Evolutionary conservation across 1,140 invertebrate genomes (phyloP).

Genomic region (Tyrophagus putrescentiae): DNA sequence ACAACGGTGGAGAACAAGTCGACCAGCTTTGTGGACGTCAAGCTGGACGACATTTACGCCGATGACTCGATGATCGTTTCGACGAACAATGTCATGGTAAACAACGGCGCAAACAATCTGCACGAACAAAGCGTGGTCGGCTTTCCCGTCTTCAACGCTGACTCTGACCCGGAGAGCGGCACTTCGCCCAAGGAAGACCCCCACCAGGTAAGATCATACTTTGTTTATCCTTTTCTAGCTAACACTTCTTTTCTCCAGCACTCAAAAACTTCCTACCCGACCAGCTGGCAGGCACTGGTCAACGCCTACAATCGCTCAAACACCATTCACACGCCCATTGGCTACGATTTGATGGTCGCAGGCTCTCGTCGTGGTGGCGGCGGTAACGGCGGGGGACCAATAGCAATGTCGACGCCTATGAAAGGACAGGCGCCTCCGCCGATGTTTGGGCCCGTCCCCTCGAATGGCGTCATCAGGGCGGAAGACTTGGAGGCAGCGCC

Average conservation of each 20-base stretch:
- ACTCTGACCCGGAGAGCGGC: neutral
- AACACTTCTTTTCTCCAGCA: no score
- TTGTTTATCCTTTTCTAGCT: neutral
- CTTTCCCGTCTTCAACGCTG: no score
- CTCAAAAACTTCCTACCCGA: neutral
- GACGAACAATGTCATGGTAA: neutral
- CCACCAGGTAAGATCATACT: no score
- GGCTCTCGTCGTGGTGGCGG: neutral
- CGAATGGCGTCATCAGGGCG: neutral
- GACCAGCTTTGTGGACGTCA: neutral
- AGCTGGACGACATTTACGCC: conserved; percentile 2
- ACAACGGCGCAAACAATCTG: neutral
- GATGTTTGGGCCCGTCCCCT: neutral
- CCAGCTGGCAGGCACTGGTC: neutral
- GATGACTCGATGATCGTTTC: neutral
- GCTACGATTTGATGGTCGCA: neutral
- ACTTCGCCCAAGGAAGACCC: neutral
- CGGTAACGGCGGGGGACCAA: neutral
- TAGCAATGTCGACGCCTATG: no score
- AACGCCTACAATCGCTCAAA: conserved; percentile 3
- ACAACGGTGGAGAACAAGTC: neutral
- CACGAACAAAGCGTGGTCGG: neutral
- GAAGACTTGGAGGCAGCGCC: neutral
- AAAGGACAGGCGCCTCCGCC: no score
- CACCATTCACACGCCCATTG: neutral